A percentile compares a stretch with the other conserved stretches of the same genome.
Conservation (phyloP, 2,797 vertebrate genomes). For the Sebastes kiyomatsui region DNA sequence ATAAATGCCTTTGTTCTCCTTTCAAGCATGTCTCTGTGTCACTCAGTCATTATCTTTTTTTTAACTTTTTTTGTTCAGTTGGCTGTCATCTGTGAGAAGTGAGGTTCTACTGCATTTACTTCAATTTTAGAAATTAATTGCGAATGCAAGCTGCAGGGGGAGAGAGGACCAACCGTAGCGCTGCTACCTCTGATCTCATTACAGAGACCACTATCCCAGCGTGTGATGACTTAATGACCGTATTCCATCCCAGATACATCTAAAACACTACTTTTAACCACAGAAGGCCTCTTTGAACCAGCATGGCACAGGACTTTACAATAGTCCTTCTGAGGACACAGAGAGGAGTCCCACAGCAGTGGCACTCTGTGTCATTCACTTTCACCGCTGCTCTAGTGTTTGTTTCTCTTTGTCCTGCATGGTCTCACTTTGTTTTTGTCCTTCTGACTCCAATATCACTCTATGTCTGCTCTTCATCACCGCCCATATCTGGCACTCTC, state of each 20-base stretch:
- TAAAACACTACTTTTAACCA: conserved; percentile 46
- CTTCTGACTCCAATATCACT: background rate
- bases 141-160: conserved; percentile 11
- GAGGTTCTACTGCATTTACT: conserved; percentile 14
- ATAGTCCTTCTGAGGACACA: conserved; percentile 23
- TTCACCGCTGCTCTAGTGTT: background rate
- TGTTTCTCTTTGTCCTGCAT: conserved; percentile 5
- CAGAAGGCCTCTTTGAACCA: conserved; percentile 30
- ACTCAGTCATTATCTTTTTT: background rate
- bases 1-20: background rate
- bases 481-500: background rate
- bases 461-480: background rate
- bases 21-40: background rate
- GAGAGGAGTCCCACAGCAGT: conserved; percentile 29
- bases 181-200: conserved; percentile 51
- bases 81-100: background rate
- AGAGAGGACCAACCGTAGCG: conserved; percentile 27
- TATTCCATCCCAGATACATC: conserved; percentile 30
- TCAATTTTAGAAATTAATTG: conserved; percentile 17
- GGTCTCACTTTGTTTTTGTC: conserved; percentile 10
- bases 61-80: background rate
- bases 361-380: conserved; percentile 22
- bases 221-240: conserved; percentile 51
- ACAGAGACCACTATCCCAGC: conserved; percentile 46
- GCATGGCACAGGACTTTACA: background rate